Evolutionary conservation across 2,113 vertebrate species (phyloP).

Genomic region (Archilochus colubris): DNA sequence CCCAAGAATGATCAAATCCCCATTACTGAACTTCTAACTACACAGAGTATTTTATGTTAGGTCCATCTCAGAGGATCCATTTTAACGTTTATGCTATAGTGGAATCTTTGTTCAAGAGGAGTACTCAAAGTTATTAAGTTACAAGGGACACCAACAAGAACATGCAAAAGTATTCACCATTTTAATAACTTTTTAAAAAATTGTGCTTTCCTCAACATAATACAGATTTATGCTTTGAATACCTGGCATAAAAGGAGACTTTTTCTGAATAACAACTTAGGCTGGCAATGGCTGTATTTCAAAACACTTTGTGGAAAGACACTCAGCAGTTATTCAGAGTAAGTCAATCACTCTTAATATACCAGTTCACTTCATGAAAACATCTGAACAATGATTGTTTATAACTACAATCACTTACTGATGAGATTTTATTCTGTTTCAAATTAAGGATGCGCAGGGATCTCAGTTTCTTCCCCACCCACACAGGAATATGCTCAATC

Average conservation of each 20-base stretch:
- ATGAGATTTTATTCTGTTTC: constrained; percentile 81
- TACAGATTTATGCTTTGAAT: neutral
- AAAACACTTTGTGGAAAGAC: neutral
- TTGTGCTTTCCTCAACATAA: neutral
- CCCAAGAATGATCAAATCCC: neutral
- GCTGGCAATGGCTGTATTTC: neutral
- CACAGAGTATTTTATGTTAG: neutral
- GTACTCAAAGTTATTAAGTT: neutral
- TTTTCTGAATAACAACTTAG: neutral
- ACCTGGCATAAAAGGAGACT: neutral
- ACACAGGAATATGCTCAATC: constrained; percentile 84
- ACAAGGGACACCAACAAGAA: neutral
- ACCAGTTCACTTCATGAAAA: neutral
- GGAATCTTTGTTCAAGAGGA: neutral
- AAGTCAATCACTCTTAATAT: neutral
- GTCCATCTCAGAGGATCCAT: neutral
- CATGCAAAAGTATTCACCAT: neutral
- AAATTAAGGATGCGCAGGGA: constrained; percentile 80
- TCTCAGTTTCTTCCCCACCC: constrained; percentile 84
- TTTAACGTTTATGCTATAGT: neutral
- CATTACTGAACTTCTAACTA: neutral
- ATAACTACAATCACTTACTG: constrained; percentile 71
- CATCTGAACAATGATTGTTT: neutral
- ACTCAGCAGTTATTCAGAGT: neutral
- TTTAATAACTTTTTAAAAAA: neutral